Evolutionary conservation across 1,140 invertebrate species (phyloP).

Genomic region (Melitaea cinxia): DNA sequence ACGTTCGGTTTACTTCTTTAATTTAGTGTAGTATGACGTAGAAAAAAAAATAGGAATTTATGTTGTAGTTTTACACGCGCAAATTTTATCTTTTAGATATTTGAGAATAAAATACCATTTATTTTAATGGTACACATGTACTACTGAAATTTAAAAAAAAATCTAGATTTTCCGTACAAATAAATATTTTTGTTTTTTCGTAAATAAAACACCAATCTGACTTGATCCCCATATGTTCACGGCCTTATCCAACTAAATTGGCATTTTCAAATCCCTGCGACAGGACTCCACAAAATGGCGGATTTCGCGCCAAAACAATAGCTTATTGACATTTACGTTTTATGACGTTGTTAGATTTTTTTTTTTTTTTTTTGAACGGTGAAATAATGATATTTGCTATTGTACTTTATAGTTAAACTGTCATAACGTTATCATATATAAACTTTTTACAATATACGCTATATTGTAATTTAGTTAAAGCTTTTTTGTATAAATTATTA

Average conservation of each 20-base stretch:
- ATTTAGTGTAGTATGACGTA: no score
- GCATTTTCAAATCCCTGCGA: constrained; percentile 31
- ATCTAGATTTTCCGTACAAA: neutral
- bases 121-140: no score
- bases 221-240: constrained; percentile 8
- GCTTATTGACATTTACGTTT: constrained; percentile 27
- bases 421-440: no score
- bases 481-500: no score
- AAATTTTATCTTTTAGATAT: no score
- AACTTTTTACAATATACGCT: no score
- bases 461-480: no score
- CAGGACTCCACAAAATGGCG: constrained; percentile 36
- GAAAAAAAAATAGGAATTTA: no score
- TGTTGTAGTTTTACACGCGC: no score
- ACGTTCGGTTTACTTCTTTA: no score
- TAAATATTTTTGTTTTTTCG: neutral
- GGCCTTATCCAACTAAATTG: constrained; percentile 37
- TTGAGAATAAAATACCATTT: no score
- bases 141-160: constrained; percentile 3
- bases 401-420: neutral
- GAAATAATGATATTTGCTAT: neutral
- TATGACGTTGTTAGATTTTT: constrained; percentile 4
- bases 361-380: neutral
- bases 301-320: constrained; percentile 39
- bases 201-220: constrained; percentile 16